Conservation (phyloP, 1,140 invertebrate genomes). For the Battus philenor region DNA sequence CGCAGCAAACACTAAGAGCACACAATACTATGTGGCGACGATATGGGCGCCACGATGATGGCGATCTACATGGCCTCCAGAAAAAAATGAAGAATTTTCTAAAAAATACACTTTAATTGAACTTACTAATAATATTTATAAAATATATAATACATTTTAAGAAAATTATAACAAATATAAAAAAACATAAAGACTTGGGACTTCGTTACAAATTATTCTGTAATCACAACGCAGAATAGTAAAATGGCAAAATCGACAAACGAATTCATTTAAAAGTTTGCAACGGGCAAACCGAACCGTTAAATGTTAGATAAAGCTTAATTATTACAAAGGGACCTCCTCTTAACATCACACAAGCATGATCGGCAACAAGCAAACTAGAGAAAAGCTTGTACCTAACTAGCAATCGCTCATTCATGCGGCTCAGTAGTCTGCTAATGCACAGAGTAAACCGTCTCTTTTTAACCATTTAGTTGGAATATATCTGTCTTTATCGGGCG, state of each 20-base stretch:
- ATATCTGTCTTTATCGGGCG: slow-evolving; percentile 51
- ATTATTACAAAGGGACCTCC: slow-evolving; percentile 66
- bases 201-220: too few species aligned
- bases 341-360: slow-evolving; percentile 53
- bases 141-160: too few species aligned
- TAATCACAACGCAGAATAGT: slow-evolving; percentile 38
- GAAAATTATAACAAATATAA: too few species aligned
- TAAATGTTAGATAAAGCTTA: slow-evolving; percentile 56
- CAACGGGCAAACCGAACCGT: slow-evolving; percentile 50
- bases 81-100: too few species aligned
- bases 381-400: slow-evolving; percentile 61
- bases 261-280: slow-evolving; percentile 72
- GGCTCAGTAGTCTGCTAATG: slow-evolving; percentile 28
- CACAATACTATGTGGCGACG: too few species aligned
- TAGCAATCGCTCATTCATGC: slow-evolving; percentile 58
- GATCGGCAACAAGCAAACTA: slow-evolving; percentile 42
- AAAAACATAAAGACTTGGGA: too few species aligned
- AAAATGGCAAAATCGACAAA: slow-evolving; percentile 67
- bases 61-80: too few species aligned
- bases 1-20: too few species aligned
- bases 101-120: too few species aligned
- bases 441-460: slow-evolving; percentile 30
- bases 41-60: too few species aligned
- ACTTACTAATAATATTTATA: too few species aligned
- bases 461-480: slow-evolving; percentile 37